phyloP scores from a whole-genome alignment of 1,140 invertebrate species.

The Teleopsis dalmanni region DNA sequence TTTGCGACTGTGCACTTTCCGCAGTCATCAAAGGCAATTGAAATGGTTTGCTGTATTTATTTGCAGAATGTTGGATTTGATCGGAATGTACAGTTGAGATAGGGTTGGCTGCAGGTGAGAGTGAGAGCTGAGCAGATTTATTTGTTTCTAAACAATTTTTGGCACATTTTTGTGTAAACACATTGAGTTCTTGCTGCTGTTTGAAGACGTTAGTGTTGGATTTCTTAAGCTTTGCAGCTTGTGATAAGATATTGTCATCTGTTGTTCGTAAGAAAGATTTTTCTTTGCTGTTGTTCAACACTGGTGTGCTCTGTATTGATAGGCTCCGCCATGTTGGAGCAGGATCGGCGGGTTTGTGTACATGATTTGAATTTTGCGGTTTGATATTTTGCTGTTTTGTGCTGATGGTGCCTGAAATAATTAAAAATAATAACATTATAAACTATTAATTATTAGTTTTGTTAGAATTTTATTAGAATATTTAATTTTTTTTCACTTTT shows the following conservation, averaged over 20 bases:
- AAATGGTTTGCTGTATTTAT: neutral
- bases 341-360: neutral
- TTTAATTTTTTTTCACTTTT: too few species aligned
- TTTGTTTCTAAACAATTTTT: slow-evolving; percentile 1
- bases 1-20: neutral
- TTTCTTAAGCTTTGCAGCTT: too few species aligned
- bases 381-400: slow-evolving; percentile 39
- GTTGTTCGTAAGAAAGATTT: too few species aligned
- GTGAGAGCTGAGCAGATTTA: neutral
- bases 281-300: too few species aligned
- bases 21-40: slow-evolving; percentile 9
- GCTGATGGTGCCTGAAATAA: slow-evolving; percentile 34
- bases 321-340: neutral
- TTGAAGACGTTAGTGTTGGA: slow-evolving; percentile 1
- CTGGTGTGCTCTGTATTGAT: neutral
- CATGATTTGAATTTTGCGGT: slow-evolving; percentile 16
- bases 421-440: too few species aligned
- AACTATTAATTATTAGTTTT: too few species aligned
- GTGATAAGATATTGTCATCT: slow-evolving; percentile 9
- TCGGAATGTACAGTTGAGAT: neutral
- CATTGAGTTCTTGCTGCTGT: neutral
- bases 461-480: too few species aligned
- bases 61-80: neutral
- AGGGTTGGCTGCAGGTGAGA: neutral
- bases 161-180: slow-evolving; percentile 6